Conservation (phyloP, 2,888 invertebrate species). For the Bombyx huttoni region DNA sequence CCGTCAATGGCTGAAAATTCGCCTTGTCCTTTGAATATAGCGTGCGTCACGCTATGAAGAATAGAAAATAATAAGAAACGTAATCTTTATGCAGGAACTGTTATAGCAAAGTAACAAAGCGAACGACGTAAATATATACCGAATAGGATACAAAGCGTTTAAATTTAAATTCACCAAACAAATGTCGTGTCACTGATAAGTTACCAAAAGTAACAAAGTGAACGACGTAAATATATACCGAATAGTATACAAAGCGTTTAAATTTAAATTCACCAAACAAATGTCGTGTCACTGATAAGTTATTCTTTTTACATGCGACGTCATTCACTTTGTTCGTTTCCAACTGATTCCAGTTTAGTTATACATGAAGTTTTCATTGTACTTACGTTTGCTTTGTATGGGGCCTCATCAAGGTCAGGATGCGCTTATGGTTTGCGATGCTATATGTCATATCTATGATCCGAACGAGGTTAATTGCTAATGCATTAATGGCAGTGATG, state of each 20-base stretch:
- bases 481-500: constrained; percentile 38
- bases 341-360: constrained; percentile 1
- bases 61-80: constrained; percentile 33
- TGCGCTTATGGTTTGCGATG: constrained; percentile 38
- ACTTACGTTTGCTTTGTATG: constrained; percentile 12
- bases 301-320: constrained; percentile 2
- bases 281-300: constrained; percentile 26
- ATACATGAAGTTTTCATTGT: constrained; percentile 3
- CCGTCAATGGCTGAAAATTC: background rate
- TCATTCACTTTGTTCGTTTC: constrained; percentile 2
- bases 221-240: constrained; percentile 19
- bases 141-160: constrained; percentile 18
- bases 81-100: constrained; percentile 27
- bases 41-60: constrained; percentile 35
- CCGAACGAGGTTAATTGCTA: constrained; percentile 55
- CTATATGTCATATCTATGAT: constrained; percentile 35
- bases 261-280: constrained; percentile 29
- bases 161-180: constrained; percentile 27
- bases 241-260: constrained; percentile 18
- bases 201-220: constrained; percentile 7
- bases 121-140: constrained; percentile 19
- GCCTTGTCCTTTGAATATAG: constrained; percentile 14
- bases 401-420: constrained; percentile 29
- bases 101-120: constrained; percentile 14
- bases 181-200: constrained; percentile 28